phyloP scores from a whole-genome alignment of 2,113 vertebrate genomes.

The Rattus rattus region DNA sequence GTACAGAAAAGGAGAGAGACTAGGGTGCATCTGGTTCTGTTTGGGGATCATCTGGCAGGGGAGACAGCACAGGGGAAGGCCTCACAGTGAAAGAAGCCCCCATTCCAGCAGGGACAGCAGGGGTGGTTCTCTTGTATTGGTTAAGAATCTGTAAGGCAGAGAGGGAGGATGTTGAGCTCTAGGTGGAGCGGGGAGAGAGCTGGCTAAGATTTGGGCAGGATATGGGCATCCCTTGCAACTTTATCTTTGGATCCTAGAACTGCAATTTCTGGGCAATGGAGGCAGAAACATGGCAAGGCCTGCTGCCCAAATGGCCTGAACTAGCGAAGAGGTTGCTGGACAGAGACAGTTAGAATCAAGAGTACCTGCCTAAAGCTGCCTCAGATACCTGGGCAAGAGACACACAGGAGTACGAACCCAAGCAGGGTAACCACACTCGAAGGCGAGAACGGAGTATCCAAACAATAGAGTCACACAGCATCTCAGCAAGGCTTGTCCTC shows the following conservation, averaged over 20 bases:
- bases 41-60: neutral
- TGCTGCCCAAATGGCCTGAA: neutral
- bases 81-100: neutral
- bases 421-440: too few species aligned
- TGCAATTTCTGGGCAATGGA: neutral
- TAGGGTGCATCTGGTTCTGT: neutral
- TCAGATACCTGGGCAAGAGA: neutral
- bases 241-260: neutral
- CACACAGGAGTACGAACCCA: neutral
- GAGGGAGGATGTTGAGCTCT: neutral
- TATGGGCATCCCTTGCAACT: neutral
- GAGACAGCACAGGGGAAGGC: neutral
- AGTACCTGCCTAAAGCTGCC: neutral
- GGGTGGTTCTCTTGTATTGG: neutral
- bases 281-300: neutral
- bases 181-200: neutral
- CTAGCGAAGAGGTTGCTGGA: neutral
- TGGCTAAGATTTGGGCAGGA: neutral
- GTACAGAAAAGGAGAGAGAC: neutral
- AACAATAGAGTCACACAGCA: neutral
- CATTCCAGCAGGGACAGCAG: neutral
- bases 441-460: neutral
- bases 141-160: neutral
- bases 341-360: neutral
- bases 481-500: neutral